Percentiles rank a stretch among this genome's conserved stretches.
These are phyloP conservation scores for Temnothorax longispinosus DNA, from an alignment of 1,140 invertebrate species.

Conservation along the genomic window DNA sequence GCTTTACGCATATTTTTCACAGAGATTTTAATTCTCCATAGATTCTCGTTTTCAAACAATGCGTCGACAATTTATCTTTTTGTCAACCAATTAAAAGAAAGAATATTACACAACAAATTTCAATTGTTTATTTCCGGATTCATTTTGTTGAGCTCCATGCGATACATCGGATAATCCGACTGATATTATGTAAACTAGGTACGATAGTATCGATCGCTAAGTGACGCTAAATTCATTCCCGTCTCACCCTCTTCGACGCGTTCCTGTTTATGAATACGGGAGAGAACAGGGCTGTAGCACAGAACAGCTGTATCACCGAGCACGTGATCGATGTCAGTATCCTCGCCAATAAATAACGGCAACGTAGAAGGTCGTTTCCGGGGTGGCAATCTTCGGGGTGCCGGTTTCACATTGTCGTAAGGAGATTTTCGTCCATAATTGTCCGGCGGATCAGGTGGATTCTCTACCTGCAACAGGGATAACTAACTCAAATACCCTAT, in stretches of 20 bases:
- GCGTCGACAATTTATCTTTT: not conserved
- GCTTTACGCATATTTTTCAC: not conserved
- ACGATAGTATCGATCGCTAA: constrained; percentile 47
- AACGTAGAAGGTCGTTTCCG: constrained; percentile 81
- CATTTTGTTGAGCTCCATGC: constrained; percentile 19
- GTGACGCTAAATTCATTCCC: constrained; percentile 60
- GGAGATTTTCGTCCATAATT: constrained; percentile 87
- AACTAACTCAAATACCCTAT: not conserved
- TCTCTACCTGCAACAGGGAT: constrained; percentile 77
- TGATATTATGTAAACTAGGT: constrained; percentile 32
- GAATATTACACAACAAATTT: constrained; percentile 11
- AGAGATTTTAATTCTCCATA: not conserved
- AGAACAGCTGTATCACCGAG: constrained; percentile 87
- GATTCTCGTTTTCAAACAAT: not conserved
- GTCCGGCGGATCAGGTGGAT: constrained; percentile 81
- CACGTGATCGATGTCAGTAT: constrained; percentile 94
- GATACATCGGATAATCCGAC: constrained; percentile 54
- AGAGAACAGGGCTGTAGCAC: constrained; percentile 75
- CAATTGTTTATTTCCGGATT: not conserved
- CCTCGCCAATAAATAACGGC: constrained; percentile 90
- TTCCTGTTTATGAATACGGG: constrained; percentile 75
- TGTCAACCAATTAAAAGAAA: not conserved
- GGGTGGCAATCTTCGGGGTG: constrained; percentile 78
- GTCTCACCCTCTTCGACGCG: constrained; percentile 73
- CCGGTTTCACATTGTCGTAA: constrained; percentile 88